Evolutionary conservation across 2,888 invertebrate species (phyloP), one percentile per base, ranked within the genome.

Genomic region (Dasypolia templi): DNA sequence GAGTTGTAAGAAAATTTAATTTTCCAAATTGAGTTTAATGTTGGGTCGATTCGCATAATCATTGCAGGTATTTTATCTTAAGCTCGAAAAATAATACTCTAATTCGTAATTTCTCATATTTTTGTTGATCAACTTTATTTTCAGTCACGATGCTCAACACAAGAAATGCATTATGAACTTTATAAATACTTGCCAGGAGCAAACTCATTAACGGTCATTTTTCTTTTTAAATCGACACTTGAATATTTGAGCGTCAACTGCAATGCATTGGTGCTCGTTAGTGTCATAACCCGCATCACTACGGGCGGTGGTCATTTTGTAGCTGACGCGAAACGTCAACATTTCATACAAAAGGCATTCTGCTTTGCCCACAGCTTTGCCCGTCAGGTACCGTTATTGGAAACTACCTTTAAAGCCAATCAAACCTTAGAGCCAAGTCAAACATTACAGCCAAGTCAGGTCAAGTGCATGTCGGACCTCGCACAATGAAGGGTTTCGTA

Each of bases 231-330:
- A 66, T 77, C 14, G 42, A 51, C 29, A 72, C 26, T 62, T 56
- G 55, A 66, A 65, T 42, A 72, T 62, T 64, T 32, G 22, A 64
- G 44, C 35, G 29, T 62, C 19, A 77, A 77, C 44, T 39, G 19
- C 44, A 53, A n/a, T 44, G 53, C 35, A 77, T 62, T 73, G 39
- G 26, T 7, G 66, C 56, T 73, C 62, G 51, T 67, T 77, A 77
- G 61, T 49, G 61, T 61, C 42, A 51, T 44, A 44, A 29, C n/a
- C 26, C 2, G 3, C 49, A 44, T n/a, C 19, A 19, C 22, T 39
- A 19, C 2, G 26, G 56, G 35, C 2, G 22, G 4, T 22, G 12
- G 65, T n/a, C 58, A 39, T 14, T 55, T 39, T 59, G 22, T 55
- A 44, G 26, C 12, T 76, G 35, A 49, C 19, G n/a, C 4, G 2